These are phyloP conservation scores for Elephantulus edwardii DNA, from an alignment of 2,113 vertebrate genomes.

Conservation along the genomic window DNA sequence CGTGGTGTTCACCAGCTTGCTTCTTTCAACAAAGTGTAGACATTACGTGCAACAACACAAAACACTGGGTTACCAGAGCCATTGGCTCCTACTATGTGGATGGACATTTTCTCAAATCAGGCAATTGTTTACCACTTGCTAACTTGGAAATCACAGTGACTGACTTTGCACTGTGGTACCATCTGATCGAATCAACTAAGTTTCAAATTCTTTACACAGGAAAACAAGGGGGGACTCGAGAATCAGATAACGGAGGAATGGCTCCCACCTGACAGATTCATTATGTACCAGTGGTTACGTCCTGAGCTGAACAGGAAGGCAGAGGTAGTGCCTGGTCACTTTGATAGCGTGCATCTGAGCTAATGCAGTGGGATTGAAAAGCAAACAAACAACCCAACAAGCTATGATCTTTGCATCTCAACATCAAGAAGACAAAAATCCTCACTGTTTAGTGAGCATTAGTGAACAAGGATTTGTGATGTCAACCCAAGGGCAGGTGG, in stretches of 20 bases:
- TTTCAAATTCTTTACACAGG: not conserved
- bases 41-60: not conserved
- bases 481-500: too few species aligned
- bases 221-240: not conserved
- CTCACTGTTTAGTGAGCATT: accelerated
- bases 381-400: too few species aligned
- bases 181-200: not conserved
- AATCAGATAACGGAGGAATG: not conserved
- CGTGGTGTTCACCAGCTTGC: constrained; percentile 59
- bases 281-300: accelerated
- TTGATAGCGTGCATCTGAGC: not conserved
- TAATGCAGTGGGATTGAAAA: not conserved
- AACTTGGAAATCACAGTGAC: not conserved
- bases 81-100: accelerated
- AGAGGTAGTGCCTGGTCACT: accelerated
- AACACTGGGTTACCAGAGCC: not conserved
- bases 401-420: not conserved
- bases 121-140: not conserved
- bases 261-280: too few species aligned
- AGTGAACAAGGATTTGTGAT: too few species aligned
- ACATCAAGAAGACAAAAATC: too few species aligned
- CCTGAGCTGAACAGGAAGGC: not conserved
- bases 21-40: constrained; percentile 34
- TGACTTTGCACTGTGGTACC: too few species aligned
- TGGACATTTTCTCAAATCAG: not conserved